Base-by-base conservation (phyloP, 2,113 vertebrate species). In the Apus apus region DNA sequence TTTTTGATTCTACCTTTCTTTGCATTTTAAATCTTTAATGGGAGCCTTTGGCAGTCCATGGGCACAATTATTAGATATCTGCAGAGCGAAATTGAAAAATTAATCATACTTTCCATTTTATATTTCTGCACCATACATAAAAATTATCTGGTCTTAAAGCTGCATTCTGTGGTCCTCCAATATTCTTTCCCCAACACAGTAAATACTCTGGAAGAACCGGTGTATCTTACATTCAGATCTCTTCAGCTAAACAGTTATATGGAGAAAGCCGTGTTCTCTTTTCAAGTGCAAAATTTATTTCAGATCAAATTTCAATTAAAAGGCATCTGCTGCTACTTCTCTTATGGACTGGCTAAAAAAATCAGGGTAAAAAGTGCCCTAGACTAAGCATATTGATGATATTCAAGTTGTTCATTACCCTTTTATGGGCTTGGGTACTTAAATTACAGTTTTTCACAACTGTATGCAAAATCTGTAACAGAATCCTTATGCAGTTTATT, bases 1-100 rank as follows among this genome's bases (percentile, higher is more conserved):
- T 98, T 99, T 99, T 98, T 98, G 98, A 98, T 98, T 98, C 97
- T 97, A 98, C 98, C 98, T 98, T 98, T 98, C 98, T 99, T 98
- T 98, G 98, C 98, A 98, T 99, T 98, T 98, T 99, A 98, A 99
- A 99, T 99, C 98, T 99, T 99, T 99, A 99, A 99, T 99, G 98
- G 97, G 94, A 98, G 98, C 99, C 99, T 96, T 98, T 98, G 99
- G 99, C 98, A 96, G 98, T 98, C 98, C 96, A 97, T 98, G 98
- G 98, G 98, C 98, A 98, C 98, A 99, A 99, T 99, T 99, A 99
- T 99, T 99, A 99, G 98, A 99, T 99, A 99, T 99, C 98, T 98
- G 98, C 98, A 98, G 98, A 99, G 98, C 99, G 98, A 99, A 99
- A 99, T 98, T 99, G 98, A 99, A 99, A 99, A 99, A 99, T 99